These are phyloP conservation scores for Apis cerana DNA, from an alignment of 1,140 invertebrate species.

Conservation along the genomic window DNA sequence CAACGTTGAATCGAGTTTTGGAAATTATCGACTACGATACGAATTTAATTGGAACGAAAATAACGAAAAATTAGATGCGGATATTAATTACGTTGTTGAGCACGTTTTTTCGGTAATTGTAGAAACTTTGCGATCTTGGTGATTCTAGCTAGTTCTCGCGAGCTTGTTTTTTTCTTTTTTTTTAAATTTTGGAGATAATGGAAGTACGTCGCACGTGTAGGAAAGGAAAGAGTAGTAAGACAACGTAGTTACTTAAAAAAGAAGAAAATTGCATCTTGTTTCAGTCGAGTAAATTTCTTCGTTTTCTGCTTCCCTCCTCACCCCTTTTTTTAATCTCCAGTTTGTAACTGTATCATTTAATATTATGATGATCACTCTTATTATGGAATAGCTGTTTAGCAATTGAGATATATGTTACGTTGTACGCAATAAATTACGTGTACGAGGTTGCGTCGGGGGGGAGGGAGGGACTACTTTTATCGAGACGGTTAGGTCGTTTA, in stretches of 20 bases:
- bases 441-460: slow-evolving; percentile 1
- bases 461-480: slow-evolving; percentile 28
- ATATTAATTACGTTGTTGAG: no score
- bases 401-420: background rate
- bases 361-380: no score
- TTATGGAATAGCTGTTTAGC: background rate
- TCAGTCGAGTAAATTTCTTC: background rate
- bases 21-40: no score
- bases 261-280: background rate
- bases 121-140: no score
- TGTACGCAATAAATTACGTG: background rate
- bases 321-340: background rate
- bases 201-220: no score
- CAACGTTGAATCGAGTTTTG: no score
- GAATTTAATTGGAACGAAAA: no score
- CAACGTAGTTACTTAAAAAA: background rate
- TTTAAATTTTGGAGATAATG: no score
- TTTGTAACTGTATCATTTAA: background rate
- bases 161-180: no score
- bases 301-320: background rate
- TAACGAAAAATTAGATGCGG: no score
- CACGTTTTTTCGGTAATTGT: no score
- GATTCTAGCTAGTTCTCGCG: no score
- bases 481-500: background rate
- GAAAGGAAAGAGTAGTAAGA: background rate